phyloP scores from a whole-genome alignment of 2,888 invertebrate species.

The Eupithecia subumbrata region DNA sequence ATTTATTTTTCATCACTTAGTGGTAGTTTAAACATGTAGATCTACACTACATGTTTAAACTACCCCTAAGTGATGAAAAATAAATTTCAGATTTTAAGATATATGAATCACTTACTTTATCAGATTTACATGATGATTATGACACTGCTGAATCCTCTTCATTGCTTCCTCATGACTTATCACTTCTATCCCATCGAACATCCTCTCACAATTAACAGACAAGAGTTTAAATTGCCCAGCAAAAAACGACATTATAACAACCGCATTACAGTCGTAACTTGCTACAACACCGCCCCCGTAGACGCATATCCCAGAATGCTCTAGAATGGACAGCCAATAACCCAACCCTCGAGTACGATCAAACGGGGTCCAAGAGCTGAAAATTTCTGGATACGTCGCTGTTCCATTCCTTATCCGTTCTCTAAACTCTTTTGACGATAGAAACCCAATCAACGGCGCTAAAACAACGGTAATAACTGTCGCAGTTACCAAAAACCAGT shows the following conservation, averaged over 20 bases:
- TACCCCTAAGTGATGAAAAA: too few species aligned
- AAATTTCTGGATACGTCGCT: slow-evolving; percentile 67
- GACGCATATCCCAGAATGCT: slow-evolving; percentile 63
- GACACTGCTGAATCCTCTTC: slow-evolving; percentile 61
- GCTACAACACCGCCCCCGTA: slow-evolving; percentile 74
- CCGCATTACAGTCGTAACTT: slow-evolving; percentile 70
- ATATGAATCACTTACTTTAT: neutral
- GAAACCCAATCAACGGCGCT: slow-evolving; percentile 60
- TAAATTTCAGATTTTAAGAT: too few species aligned
- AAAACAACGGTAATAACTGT: slow-evolving; percentile 66
- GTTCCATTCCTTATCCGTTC: slow-evolving; percentile 55
- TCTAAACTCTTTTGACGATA: slow-evolving; percentile 53
- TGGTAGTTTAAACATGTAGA: neutral
- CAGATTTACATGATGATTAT: slow-evolving; percentile 62
- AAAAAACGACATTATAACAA: slow-evolving; percentile 73
- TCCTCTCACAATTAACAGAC: slow-evolving; percentile 58
- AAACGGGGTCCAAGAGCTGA: slow-evolving; percentile 74
- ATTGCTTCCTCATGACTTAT: slow-evolving; percentile 51
- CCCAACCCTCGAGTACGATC: slow-evolving; percentile 58
- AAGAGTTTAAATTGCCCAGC: slow-evolving; percentile 70
- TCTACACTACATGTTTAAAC: too few species aligned
- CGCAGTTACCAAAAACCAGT: slow-evolving; percentile 63
- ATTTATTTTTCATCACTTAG: neutral
- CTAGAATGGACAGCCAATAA: slow-evolving; percentile 58
- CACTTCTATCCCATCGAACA: slow-evolving; percentile 56